These are phyloP conservation scores for Cheilosia impressa DNA, from an alignment of 2,888 invertebrate species.

Conservation along the genomic window DNA sequence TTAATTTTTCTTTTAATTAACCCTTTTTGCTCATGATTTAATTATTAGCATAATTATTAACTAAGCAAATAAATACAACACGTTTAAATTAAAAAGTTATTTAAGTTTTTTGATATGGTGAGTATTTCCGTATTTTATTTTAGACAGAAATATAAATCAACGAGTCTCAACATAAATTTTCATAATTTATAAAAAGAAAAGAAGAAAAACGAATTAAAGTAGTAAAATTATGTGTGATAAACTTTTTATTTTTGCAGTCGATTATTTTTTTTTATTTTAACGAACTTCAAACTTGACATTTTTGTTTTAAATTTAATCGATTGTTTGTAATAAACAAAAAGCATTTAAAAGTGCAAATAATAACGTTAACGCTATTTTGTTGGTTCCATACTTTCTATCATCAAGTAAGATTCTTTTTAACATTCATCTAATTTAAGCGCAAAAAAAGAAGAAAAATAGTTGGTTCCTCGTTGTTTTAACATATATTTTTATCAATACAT, in stretches of 20 bases:
- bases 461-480: constrained; percentile 71
- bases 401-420: constrained; percentile 47
- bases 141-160: constrained; percentile 26
- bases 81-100: constrained; percentile 26
- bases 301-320: constrained; percentile 4
- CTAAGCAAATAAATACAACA: constrained; percentile 54
- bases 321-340: constrained; percentile 35
- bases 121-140: constrained; percentile 34
- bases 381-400: constrained; percentile 49
- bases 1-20: constrained; percentile 31
- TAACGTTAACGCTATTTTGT: constrained; percentile 35
- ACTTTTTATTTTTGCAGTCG: constrained; percentile 18
- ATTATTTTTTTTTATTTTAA: constrained; percentile 24
- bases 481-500: constrained; percentile 50
- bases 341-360: constrained; percentile 68
- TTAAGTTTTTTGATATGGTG: constrained; percentile 31
- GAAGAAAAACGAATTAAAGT: constrained; percentile 19
- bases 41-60: constrained; percentile 36
- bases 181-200: constrained; percentile 2
- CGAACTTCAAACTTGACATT: not conserved
- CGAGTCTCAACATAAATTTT: constrained; percentile 30
- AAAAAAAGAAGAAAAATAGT: constrained; percentile 58
- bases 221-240: constrained; percentile 57
- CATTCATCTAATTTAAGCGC: constrained; percentile 62
- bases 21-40: constrained; percentile 7